A percentile compares a stretch with the other conserved stretches of the same genome.
Evolutionary conservation across 2,797 vertebrate genomes (phyloP).

Genomic region (Schizopygopsis pylzovi): DNA sequence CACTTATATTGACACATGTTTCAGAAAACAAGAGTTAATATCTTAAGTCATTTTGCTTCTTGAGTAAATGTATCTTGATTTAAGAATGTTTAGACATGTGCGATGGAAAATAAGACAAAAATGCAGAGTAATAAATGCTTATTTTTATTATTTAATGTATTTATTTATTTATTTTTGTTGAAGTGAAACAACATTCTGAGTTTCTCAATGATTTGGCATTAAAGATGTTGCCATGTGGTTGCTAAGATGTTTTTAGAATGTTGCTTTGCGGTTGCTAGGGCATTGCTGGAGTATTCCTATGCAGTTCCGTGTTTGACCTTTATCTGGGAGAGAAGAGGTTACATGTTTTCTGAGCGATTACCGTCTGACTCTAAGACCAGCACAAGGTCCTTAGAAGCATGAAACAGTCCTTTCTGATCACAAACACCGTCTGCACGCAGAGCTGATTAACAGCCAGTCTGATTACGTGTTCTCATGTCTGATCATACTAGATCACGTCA

Average conservation of each 20-base stretch:
- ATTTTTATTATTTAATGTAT: no score
- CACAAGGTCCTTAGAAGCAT: neutral
- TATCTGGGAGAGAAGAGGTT: neutral
- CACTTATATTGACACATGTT: neutral
- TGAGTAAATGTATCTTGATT: neutral
- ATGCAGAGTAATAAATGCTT: no score
- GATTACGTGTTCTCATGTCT: neutral
- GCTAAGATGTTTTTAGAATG: no score
- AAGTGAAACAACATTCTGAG: no score
- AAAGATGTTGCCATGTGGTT: no score
- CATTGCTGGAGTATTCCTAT: no score
- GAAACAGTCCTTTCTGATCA: neutral
- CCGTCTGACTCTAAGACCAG: neutral
- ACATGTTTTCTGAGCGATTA: neutral
- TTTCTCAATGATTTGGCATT: no score
- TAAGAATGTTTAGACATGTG: neutral
- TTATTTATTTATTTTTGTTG: no score
- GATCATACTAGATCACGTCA: neutral
- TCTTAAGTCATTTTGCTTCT: neutral
- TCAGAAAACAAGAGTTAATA: neutral
- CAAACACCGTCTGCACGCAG: neutral
- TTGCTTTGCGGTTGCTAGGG: no score
- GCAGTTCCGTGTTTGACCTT: no score
- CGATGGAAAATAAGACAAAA: neutral
- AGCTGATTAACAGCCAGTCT: neutral